Percentiles rank a stretch among this genome's conserved stretches.
These are phyloP conservation scores for Drosophila biarmipes DNA, from an alignment of 1,140 invertebrate genomes.

Conservation along the genomic window DNA sequence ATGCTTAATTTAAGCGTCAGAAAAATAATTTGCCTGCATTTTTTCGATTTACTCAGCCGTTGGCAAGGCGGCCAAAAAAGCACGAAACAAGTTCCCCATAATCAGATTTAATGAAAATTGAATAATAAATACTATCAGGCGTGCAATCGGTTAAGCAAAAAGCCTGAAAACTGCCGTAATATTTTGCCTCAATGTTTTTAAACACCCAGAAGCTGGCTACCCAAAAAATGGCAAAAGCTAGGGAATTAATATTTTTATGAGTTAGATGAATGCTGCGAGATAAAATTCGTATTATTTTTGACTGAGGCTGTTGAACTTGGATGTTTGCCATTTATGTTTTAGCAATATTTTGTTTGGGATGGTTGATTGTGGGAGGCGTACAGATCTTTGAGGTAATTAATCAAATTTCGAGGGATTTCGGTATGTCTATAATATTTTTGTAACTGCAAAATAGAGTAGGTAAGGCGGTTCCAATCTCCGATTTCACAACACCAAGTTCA, in stretches of 20 bases:
- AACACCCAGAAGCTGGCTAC: slow-evolving; percentile 39
- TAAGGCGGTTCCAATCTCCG: background rate
- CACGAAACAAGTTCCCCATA: slow-evolving; percentile 62
- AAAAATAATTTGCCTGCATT: slow-evolving; percentile 73
- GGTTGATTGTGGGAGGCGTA: background rate
- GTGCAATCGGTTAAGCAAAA: slow-evolving; percentile 42
- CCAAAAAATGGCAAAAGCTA: slow-evolving; percentile 2
- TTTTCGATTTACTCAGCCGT: slow-evolving; percentile 31
- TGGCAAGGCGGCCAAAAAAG: slow-evolving; percentile 5
- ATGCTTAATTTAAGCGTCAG: slow-evolving; percentile 78
- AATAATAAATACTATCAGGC: slow-evolving; percentile 80
- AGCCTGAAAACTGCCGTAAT: slow-evolving; percentile 65
- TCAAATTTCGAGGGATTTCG: background rate
- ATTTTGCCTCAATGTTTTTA: slow-evolving; percentile 37
- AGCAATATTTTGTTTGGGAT: background rate
- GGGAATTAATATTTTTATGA: slow-evolving; percentile 15
- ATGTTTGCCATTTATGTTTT: slow-evolving; percentile 12
- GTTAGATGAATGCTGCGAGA: slow-evolving; percentile 6
- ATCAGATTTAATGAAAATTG: slow-evolving; percentile 82
- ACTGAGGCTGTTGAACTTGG: background rate
- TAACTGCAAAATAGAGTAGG: background rate
- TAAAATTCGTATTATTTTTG: slow-evolving; percentile 13
- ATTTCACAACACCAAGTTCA: slow-evolving; percentile 17
- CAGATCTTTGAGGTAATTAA: background rate
- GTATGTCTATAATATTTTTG: too few relatives aligned